These are phyloP conservation scores for Corythoichthys intestinalis DNA, from an alignment of 2,113 vertebrate genomes.

Conservation along the genomic window DNA sequence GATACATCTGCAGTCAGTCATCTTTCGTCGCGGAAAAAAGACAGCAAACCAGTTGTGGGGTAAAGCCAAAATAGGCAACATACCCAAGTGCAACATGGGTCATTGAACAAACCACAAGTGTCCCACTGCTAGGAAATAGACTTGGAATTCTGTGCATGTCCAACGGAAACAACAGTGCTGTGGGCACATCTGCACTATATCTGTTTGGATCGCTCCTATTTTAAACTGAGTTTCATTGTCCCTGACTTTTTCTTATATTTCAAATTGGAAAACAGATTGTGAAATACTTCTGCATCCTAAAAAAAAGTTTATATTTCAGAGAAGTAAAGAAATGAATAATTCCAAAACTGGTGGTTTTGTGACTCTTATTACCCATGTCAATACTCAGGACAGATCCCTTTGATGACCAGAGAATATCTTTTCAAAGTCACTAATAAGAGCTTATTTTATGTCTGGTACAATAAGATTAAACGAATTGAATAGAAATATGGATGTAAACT, in stretches of 20 bases:
- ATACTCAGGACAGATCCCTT: slow-evolving; percentile 13
- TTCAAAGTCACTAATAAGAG: slow-evolving; percentile 18
- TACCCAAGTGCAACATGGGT: slow-evolving; percentile 22
- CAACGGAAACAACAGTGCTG: slow-evolving; percentile 38
- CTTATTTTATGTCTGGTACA: slow-evolving; percentile 4
- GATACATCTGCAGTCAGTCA: slow-evolving; percentile 4
- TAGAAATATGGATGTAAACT: background rate
- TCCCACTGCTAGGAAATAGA: slow-evolving; percentile 24
- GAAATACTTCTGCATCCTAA: slow-evolving; percentile 23
- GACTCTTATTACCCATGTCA: slow-evolving; percentile 12
- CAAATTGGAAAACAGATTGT: slow-evolving; percentile 39
- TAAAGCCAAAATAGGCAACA: slow-evolving; percentile 23
- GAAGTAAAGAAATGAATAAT: slow-evolving; percentile 43
- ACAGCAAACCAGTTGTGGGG: slow-evolving; percentile 8
- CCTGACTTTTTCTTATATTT: slow-evolving; percentile 24
- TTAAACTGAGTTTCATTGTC: slow-evolving; percentile 24
- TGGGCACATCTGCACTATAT: slow-evolving; percentile 30
- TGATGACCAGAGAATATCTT: slow-evolving; percentile 31
- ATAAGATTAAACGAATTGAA: background rate
- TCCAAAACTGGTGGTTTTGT: slow-evolving; percentile 37
- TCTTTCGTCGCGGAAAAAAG: background rate
- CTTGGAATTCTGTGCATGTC: slow-evolving; percentile 23
- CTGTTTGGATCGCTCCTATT: slow-evolving; percentile 21
- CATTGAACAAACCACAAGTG: slow-evolving; percentile 32
- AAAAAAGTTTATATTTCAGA: slow-evolving; percentile 35